Base-by-base conservation (phyloP, 2,113 vertebrate genomes). In the Tachysurus vachellii region DNA sequence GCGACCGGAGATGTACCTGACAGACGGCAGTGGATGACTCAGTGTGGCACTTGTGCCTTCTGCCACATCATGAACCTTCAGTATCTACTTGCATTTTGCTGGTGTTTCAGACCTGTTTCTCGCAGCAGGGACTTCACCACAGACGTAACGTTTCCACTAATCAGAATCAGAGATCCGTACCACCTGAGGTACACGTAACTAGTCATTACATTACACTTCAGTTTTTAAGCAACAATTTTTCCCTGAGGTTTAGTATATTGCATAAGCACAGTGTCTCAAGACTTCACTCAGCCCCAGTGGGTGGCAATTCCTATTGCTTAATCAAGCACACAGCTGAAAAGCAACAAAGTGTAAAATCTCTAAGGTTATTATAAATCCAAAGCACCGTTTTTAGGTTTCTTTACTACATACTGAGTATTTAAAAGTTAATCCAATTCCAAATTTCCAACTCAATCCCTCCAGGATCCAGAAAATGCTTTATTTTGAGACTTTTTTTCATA, bases 11-110 rank as follows among this genome's bases (percentile, higher is more conserved):
- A 71, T 6, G 17, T 31, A 59, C 66, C 64, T 86, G 53, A 61
- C 80, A 80, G 77, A 54, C 42, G 1, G 44, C 76, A 50, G 42
- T 53, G 73, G 42, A 66, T 86, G 85, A 86, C 50, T 70, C 85
- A 70, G 53, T 10, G 16, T 50, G 31, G 64, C 36, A 42, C 26
- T 44, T 44, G 21, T 11, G 26, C 53, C 85, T 54, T 73, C 79
- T 80, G 53, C 79, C 77, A 71, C 66, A 81, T 59, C 66, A 47
- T 28, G 11, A n/a, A 47, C 62, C 36, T 23, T 56, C 31, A 70
- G n/a, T 23, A 28, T 50, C 50, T 9, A 42, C 59, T 54, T 80
- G 16, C 50, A 57, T 64, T 68, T 68, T 50, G 82, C 28, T 77
- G 13, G n/a, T 23, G 64, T 50, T 31, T 86, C 28, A 54, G 17